Evolutionary conservation across 2,797 vertebrate genomes (phyloP), one percentile per base, ranked within the genome.

Genomic region (Labroides dimidiatus): DNA sequence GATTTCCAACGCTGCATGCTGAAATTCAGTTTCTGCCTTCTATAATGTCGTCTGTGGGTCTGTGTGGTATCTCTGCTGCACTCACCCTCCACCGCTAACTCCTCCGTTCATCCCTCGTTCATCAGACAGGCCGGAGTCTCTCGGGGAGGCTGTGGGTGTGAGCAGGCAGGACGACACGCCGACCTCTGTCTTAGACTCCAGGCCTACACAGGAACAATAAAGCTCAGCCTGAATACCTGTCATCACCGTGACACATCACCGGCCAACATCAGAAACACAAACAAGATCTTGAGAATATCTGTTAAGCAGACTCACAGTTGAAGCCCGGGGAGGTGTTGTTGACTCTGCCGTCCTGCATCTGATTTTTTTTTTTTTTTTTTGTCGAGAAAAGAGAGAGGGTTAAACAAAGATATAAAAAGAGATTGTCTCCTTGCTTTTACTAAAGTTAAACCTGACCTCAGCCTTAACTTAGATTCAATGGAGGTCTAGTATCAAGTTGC

Each of bases 131-230:
- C 84, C 66, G 0, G 84, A 77, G 60, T 92, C 91, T 64, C 82
- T 84, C 0, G 93, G 94, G 19, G 94, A 95, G 43, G 94, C 92
- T 0, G 93, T 93, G 51, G 94, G 94, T 23, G 94, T 95, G 68
- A 94, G 94, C 52, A 94, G 86, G 69, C 93, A 95, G 53, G 94
- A 94, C 0, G 93, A 91, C 66, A 85, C 90, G 0, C 86, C 85
- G 1, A 92, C 88, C 66, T 94, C 94, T 15, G 84, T 80, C 83
- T 92, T 92, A 77, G 81, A 89, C 64, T 81, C 83, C 5, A 63
- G 55, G 60, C 69, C 89, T 91, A 20, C 0, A 11, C 47, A 30
- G 21, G 30, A 52, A 57, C 53, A 63, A 53, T 52, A 4, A 70
- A 64, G 55, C 6, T 21, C 42, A 64, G 47, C 19, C 24, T 13